Conservation (phyloP, 2,113 vertebrate genomes). For the Cyanistes caeruleus region DNA sequence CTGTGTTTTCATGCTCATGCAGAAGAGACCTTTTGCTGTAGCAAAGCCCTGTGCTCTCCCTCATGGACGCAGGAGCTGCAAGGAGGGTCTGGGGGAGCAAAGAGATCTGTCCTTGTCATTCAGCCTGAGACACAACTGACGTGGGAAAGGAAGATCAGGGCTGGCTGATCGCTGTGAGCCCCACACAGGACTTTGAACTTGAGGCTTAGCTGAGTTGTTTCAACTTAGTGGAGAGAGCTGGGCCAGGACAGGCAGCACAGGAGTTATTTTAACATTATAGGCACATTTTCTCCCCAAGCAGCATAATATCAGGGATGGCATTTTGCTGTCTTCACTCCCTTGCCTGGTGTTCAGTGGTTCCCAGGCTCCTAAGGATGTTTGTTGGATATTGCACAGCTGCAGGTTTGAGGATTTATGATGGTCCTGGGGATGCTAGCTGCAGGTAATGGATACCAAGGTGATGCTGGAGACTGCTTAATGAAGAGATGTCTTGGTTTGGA, state of each 20-base stretch:
- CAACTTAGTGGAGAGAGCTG: background rate
- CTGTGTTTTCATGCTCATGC: rapidly evolving
- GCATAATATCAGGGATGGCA: background rate
- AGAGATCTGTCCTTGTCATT: background rate
- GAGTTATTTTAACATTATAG: background rate
- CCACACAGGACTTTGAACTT: background rate
- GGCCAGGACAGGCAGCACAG: background rate
- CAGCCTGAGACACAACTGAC: background rate
- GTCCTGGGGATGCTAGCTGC: background rate
- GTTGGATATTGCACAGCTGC: background rate
- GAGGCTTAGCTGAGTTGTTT: background rate
- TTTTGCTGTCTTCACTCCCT: background rate
- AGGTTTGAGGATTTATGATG: background rate
- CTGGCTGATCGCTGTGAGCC: background rate
- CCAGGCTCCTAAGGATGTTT: background rate
- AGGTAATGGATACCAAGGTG: background rate
- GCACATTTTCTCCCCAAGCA: background rate
- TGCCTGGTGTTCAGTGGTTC: background rate
- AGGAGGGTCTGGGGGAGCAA: background rate
- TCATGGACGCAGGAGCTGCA: background rate
- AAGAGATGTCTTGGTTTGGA: background rate
- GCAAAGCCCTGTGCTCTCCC: background rate
- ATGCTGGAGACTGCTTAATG: background rate
- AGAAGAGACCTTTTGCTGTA: background rate
- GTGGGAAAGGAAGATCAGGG: background rate